These are phyloP conservation scores for Conistra vaccinii DNA, from an alignment of 2,888 invertebrate species.

Conservation along the genomic window DNA sequence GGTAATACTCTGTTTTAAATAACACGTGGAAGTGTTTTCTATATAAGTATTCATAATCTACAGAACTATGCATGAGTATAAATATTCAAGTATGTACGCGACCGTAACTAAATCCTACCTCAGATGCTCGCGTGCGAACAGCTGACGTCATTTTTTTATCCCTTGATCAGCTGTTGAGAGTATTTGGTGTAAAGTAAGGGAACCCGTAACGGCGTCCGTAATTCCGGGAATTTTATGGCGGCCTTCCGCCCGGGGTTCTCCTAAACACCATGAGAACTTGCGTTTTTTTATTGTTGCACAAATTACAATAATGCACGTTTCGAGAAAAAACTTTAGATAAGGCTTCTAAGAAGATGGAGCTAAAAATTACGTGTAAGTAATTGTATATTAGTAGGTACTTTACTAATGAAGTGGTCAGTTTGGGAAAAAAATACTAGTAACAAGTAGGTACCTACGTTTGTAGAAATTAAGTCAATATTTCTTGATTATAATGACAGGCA, in stretches of 20 bases:
- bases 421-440: too few species aligned
- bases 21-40: conserved; percentile 10
- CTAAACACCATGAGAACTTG: conserved; percentile 31
- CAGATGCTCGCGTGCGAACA: conserved; percentile 35
- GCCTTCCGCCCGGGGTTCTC: conserved; percentile 52
- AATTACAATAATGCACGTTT: conserved; percentile 1
- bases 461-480: too few species aligned
- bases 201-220: conserved; percentile 48
- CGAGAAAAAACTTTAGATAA: not conserved
- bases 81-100: conserved; percentile 3
- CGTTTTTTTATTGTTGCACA: conserved; percentile 29
- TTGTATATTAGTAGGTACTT: not conserved
- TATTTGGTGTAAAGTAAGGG: conserved; percentile 39
- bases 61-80: not conserved
- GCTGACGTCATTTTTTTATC: conserved; percentile 48
- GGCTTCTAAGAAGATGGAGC: not conserved
- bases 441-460: too few species aligned
- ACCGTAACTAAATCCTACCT: conserved; percentile 18
- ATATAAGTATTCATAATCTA: not conserved
- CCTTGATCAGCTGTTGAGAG: conserved; percentile 51
- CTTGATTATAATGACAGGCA: not conserved
- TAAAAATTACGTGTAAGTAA: not conserved
- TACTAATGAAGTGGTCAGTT: not conserved
- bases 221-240: conserved; percentile 56
- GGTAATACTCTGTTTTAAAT: conserved; percentile 9